These are phyloP conservation scores for Sinohyriopsis cumingii DNA, from an alignment of 2,888 invertebrate species.

Conservation along the genomic window DNA sequence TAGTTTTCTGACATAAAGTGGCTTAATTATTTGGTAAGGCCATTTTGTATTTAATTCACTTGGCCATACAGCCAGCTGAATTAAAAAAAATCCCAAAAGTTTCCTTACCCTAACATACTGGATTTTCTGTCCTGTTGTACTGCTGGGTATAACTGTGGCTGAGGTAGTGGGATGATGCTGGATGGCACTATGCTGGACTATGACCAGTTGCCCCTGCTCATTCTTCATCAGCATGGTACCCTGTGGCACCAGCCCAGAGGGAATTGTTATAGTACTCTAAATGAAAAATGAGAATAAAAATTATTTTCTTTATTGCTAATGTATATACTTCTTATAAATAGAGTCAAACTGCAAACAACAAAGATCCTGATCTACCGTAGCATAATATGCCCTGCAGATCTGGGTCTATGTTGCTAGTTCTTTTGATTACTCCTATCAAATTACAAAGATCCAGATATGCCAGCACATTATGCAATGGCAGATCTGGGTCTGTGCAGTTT, in stretches of 20 bases:
- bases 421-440: too few species aligned
- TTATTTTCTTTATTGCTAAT: neutral
- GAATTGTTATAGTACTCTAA: constrained; percentile 70
- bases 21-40: too few species aligned
- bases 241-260: constrained; percentile 81
- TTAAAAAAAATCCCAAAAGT: neutral
- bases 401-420: too few species aligned
- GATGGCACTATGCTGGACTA: constrained; percentile 75
- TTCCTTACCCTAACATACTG: constrained; percentile 57
- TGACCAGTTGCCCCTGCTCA: constrained; percentile 95
- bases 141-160: constrained; percentile 30
- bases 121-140: constrained; percentile 42
- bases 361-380: too few species aligned
- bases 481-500: too few species aligned
- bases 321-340: neutral
- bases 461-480: too few species aligned
- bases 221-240: constrained; percentile 94
- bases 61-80: too few species aligned
- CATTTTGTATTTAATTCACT: too few species aligned
- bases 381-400: too few species aligned
- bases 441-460: too few species aligned
- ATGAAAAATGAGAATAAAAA: constrained; percentile 9
- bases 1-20: too few species aligned
- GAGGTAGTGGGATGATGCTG: constrained; percentile 33
- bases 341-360: too few species aligned